A percentile compares a stretch with the other conserved stretches of the same genome.
Conservation (phyloP, 2,797 vertebrate genomes). For the Hydrolagus colliei region DNA sequence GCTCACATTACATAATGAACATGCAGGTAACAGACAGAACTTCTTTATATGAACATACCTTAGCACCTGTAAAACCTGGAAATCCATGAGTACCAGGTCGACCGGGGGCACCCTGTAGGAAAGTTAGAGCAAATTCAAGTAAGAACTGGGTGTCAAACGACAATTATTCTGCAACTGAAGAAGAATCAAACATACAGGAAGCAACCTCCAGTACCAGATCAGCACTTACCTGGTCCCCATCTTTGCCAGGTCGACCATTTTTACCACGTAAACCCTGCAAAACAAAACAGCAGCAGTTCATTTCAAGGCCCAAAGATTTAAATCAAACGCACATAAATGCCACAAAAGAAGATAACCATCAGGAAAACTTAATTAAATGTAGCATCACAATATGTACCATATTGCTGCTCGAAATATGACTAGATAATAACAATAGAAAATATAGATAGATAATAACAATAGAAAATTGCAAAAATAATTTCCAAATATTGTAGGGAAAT, state of each 20-base stretch:
- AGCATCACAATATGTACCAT: background rate
- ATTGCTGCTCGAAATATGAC: background rate
- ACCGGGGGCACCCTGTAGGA: constrained; percentile 76
- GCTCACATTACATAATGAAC: background rate
- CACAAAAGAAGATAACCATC: background rate
- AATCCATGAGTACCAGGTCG: constrained; percentile 95
- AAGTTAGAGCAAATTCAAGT: background rate
- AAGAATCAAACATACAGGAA: background rate
- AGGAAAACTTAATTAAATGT: background rate
- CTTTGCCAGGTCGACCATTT: background rate
- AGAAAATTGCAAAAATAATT: too few relatives aligned
- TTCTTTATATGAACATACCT: constrained; percentile 53
- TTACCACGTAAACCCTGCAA: background rate
- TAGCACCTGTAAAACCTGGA: constrained; percentile 84
- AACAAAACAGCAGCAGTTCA: background rate
- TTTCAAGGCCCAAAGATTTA: background rate
- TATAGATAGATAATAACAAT: too few relatives aligned
- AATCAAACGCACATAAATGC: background rate
- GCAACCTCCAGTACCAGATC: background rate
- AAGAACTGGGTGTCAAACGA: background rate
- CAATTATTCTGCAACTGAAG: too few relatives aligned
- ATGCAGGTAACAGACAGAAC: background rate
- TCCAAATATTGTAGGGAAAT: too few relatives aligned
- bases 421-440: background rate
- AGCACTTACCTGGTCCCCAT: background rate